Percentiles rank a stretch among this genome's conserved stretches.
Evolutionary conservation across 2,888 invertebrate genomes (phyloP).

Genomic region (Glaucopsyche alexis): DNA sequence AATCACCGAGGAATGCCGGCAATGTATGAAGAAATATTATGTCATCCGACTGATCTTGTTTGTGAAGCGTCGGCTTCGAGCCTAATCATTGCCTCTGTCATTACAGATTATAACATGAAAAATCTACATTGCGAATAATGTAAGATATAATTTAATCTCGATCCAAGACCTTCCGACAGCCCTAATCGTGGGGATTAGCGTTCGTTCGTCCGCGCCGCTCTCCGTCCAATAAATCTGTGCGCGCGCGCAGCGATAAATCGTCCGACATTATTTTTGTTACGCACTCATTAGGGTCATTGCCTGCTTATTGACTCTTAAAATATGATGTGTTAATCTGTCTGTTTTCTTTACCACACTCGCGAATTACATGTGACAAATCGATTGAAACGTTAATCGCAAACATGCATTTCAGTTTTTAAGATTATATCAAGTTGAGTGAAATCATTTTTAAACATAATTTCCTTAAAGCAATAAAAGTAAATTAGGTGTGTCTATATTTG

Average conservation of each 20-base stretch:
- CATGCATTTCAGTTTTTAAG: constrained; percentile 1
- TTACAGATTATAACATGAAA: constrained; percentile 28
- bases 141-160: constrained; percentile 31
- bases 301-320: constrained; percentile 75
- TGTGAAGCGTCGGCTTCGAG: not conserved
- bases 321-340: constrained; percentile 59
- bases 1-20: not conserved
- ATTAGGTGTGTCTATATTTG: not conserved
- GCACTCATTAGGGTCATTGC: constrained; percentile 78
- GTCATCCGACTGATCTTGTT: constrained; percentile 13
- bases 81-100: constrained; percentile 18
- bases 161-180: constrained; percentile 46
- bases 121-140: constrained; percentile 26
- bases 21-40: not conserved
- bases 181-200: constrained; percentile 67
- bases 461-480: not conserved
- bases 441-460: not conserved
- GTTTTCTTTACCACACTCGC: constrained; percentile 58
- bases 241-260: constrained; percentile 76
- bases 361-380: constrained; percentile 56
- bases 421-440: not conserved
- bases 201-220: constrained; percentile 55
- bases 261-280: constrained; percentile 76
- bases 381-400: not conserved
- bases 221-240: constrained; percentile 71